Conservation (phyloP, 35 echinoderm and acorn worm species). For the Lytechinus variegatus region DNA sequence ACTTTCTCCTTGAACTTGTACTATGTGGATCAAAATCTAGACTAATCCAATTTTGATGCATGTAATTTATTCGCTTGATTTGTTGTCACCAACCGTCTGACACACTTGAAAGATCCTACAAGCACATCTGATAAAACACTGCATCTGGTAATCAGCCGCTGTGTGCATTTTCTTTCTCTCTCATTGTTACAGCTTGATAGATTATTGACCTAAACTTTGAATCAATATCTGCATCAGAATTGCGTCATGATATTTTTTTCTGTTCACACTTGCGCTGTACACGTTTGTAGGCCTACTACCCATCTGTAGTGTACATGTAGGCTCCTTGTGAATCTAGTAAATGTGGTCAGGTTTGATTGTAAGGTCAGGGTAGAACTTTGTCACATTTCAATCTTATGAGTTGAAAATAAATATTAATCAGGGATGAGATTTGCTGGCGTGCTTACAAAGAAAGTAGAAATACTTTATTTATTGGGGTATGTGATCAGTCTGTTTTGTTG, state of each 20-base stretch:
- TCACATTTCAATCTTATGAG: no score
- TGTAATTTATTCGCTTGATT: background rate
- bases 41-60: background rate
- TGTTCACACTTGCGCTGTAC: background rate
- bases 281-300: no score
- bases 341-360: no score
- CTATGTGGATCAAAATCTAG: background rate
- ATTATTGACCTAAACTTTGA: background rate
- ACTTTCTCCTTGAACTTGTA: background rate
- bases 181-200: background rate
- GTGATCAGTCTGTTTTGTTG: no score
- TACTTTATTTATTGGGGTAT: no score
- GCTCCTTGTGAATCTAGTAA: no score
- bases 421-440: no score
- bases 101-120: background rate
- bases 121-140: background rate
- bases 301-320: no score
- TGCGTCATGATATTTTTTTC: background rate
- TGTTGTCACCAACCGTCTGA: background rate
- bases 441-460: no score
- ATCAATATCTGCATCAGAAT: conserved; percentile 3
- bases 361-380: no score
- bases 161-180: background rate
- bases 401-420: no score
- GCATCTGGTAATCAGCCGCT: background rate